Base-by-base conservation (phyloP, 2,888 invertebrate genomes). In the Macrophya annulata region DNA sequence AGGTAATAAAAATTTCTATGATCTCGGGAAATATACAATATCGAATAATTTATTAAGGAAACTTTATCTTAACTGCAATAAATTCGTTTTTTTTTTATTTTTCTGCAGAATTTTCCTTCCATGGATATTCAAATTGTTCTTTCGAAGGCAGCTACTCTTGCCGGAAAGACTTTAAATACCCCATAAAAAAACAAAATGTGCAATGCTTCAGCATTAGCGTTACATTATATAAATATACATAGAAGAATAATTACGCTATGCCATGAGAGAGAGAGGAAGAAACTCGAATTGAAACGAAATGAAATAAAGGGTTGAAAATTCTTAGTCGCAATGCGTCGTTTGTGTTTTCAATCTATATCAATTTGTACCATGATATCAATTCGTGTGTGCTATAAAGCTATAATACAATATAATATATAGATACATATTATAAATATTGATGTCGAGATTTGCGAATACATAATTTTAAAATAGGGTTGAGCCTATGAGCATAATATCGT, bases 51-150 rank as follows among this genome's bases (percentile, higher is more conserved):
- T 15, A 55, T 17, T 10, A 68, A 37, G 37, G 0, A 68, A 68
- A 6, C 12, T 65, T 68, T 12, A 25, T 68, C 17, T 17, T 37
- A 68, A 31, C 17, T 68, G 4, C 5, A 43, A 86, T 55, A 37
- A 40, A 21, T 65, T n/a, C 31, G 25, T 25, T 59, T 77, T 2
- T 59, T 71, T 77, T 68, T 86, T n/a, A n/a, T n/a, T 87, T 85
- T 85, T 55, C 91, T 90, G 10, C 90, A 95, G 94, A 98, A 97
- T 92, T 98, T 97, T 93, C 98, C 98, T 85, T 96, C 97, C 17
- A 97, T 97, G 95, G 98, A 98, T 93, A 97, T 98, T 43, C 97
- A 97, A 88, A 94, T 96, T 88, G 97, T 98, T 87, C 94, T 98
- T 86, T 96, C 96, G 55, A 97, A 96, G 92, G 98, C 98, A 45